Evolutionary conservation across 1,140 invertebrate genomes (phyloP), one percentile per base, ranked within the genome.

Genomic region (Oedothorax gibbosus): DNA sequence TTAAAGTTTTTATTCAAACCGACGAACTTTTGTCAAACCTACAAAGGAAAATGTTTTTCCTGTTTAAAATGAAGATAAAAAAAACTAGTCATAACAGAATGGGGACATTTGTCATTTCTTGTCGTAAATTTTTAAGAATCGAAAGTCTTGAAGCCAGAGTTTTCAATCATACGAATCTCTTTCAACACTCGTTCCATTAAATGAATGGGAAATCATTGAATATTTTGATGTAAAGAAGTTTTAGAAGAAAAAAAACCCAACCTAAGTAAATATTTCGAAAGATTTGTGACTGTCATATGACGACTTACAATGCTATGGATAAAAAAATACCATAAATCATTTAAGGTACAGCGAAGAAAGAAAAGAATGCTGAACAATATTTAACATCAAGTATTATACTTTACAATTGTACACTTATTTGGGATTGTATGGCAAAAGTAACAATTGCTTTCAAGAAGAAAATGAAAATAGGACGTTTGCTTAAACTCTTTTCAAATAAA

Each of bases 141-240:
- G 18, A 71, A 71, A 71, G 50, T 53, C n/a, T 18, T 11, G 54
- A 53, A 53, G 69, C 50, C 50, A 71, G 69, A 49, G 54, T 49
- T 71, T 71, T 71, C 50, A 51, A 51, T 71, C 69, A 71, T 50
- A 71, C 54, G 54, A n/a, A n/a, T 53, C 50, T 71, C 54, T 71
- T 71, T 71, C 8, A 5, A 15, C 18, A 18, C 21, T 0, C 11
- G 7, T 54, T 54, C 21, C 50, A 35, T 35, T 35, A 54, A 21
- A 71, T 71, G 50, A 21, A 14, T 10, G 50, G 18, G 50, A 71
- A 71, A 10, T 53, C 69, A 71, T 51, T 71, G 69, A 53, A 71
- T 53, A 71, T 71, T 71, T 50, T 51, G 69, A 71, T 51, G 69
- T 71, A 49, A 69, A 50, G 15, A 53, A 2, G n/a, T 20, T 71